Base-by-base conservation (phyloP, 2,113 vertebrate genomes). In the Cyprinodon tularosa region DNA sequence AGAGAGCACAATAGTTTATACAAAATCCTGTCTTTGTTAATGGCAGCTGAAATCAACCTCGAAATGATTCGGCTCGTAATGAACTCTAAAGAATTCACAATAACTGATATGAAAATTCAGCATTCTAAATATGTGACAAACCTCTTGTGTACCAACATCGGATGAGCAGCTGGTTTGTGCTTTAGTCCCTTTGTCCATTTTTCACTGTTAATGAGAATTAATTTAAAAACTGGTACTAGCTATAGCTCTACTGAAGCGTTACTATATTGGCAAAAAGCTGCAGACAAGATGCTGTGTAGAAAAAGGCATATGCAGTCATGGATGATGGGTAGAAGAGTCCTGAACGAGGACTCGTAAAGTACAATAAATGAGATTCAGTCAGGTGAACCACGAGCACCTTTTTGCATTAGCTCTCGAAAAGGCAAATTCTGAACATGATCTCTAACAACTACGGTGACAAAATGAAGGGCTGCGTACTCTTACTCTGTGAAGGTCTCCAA, bases 1-100 rank as follows among this genome's bases (percentile, higher is more conserved):
- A 98, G 96, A 98, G 96, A 98, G 96, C 98, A 99, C 97, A 94
- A 96, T 97, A 97, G 96, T 98, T 97, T 97, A 96, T 99, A 99
- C 98, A 99, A 99, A 99, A 99, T 97, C 97, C 96, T 94, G 96
- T 98, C 96, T 96, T 97, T 94, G 96, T 97, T 96, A 96, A 98
- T 97, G 96, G 96, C 95, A 95, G 97, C 96, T 96, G 95, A 98
- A 97, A 96, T 96, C 95, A 97, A 97, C 94, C 96, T 96, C 94
- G 90, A 97, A 97, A 97, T 96, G 93, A 97, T 96, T 94, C 15
- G 90, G 84, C 84, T 90, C 84, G 96, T 96, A 96, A 97, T 97
- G 96, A 98, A 97, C 96, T 97, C 96, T 96, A 96, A 97, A 98
- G 96, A 96, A 94, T 96, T 96, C 96, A 98, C 97, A 94, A 97